Evolutionary conservation across 64 coral and sea anemone genomes (phyloP).

Genomic region (Porites australiensis): DNA sequence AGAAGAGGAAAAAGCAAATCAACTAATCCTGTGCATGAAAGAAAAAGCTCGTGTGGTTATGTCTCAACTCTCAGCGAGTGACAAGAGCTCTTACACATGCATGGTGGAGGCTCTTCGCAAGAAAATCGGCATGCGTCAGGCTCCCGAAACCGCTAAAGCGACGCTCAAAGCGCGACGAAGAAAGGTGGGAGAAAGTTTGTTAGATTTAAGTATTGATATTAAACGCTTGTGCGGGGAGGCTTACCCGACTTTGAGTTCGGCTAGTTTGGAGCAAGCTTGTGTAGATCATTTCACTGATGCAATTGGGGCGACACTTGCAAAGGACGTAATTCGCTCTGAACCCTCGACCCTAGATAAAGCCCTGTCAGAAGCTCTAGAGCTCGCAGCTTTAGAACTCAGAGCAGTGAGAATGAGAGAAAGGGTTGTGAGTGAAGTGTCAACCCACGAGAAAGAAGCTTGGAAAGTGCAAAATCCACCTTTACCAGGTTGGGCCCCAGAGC

Average conservation of each 20-base stretch:
- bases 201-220: slow-evolving; percentile 65
- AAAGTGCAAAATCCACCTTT: background rate
- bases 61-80: too few species aligned
- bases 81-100: too few species aligned
- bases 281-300: too few species aligned
- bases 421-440: too few species aligned
- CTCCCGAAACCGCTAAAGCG: slow-evolving; percentile 20
- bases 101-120: slow-evolving; percentile 37
- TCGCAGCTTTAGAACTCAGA: slow-evolving; percentile 43
- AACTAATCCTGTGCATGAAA: too few species aligned
- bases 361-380: slow-evolving; percentile 41
- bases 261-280: too few species aligned
- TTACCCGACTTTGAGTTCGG: slow-evolving; percentile 15
- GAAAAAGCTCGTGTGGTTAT: too few species aligned
- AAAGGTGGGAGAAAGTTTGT: slow-evolving; percentile 41
- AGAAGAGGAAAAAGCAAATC: too few species aligned
- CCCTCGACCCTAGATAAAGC: too few species aligned
- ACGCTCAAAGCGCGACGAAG: slow-evolving; percentile 49
- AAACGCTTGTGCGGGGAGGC: too few species aligned
- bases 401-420: slow-evolving; percentile 41
- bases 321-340: too few species aligned
- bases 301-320: too few species aligned
- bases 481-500: slow-evolving; percentile 40
- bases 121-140: slow-evolving; percentile 42
- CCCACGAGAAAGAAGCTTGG: background rate